These are phyloP conservation scores for Drosophila nr. medialis DNA, from an alignment of 2,888 invertebrate species.

Conservation along the genomic window DNA sequence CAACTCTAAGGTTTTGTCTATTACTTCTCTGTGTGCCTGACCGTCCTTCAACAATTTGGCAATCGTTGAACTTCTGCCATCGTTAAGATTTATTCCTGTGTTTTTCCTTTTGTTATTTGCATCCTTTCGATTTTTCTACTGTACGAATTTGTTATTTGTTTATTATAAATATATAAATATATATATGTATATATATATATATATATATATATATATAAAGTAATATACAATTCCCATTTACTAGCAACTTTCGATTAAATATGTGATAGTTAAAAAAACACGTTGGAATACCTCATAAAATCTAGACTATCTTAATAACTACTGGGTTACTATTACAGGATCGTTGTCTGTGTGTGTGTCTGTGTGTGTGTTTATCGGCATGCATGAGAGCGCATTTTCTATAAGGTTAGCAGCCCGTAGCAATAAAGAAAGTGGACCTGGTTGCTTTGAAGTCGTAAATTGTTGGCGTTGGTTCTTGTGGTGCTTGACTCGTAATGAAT, in stretches of 20 bases:
- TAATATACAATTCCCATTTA: not conserved
- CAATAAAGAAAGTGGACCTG: slow-evolving; percentile 55
- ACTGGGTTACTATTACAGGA: not conserved
- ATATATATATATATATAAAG: too few relatives aligned
- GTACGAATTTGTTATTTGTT: too few relatives aligned
- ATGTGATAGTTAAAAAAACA: not conserved
- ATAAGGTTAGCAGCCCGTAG: slow-evolving; percentile 35
- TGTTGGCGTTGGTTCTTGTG: slow-evolving; percentile 38
- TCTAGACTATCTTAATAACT: slow-evolving; percentile 11
- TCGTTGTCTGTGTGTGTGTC: slow-evolving; percentile 7
- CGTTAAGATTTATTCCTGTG: not conserved
- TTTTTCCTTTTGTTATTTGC: not conserved
- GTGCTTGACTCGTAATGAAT: slow-evolving; percentile 63
- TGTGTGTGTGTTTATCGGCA: slow-evolving; percentile 18
- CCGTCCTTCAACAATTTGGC: slow-evolving; percentile 55
- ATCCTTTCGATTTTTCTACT: not conserved
- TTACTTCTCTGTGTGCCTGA: slow-evolving; percentile 17
- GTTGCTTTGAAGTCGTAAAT: slow-evolving; percentile 67
- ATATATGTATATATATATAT: too few relatives aligned
- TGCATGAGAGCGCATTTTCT: slow-evolving; percentile 36
- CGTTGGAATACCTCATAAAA: not conserved
- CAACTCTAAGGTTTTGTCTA: slow-evolving; percentile 48
- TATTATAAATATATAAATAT: too few relatives aligned
- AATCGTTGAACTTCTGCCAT: slow-evolving; percentile 17
- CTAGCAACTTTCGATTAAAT: not conserved